Evolutionary conservation across 2,888 invertebrate species (phyloP), one percentile per base, ranked within the genome.

Genomic region (Hyppa rectilinea): DNA sequence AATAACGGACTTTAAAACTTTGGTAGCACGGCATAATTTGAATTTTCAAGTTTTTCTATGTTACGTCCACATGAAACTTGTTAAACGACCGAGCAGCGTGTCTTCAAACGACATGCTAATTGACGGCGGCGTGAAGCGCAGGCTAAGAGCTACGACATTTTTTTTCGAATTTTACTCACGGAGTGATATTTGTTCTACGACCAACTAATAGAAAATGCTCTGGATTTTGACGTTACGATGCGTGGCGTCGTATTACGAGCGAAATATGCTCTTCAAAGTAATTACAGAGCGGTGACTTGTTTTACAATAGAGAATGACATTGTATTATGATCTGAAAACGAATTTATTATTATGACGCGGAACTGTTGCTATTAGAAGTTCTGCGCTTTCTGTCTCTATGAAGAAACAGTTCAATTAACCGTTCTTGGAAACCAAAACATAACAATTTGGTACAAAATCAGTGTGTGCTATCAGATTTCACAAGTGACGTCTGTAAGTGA

Each of bases 61-160:
- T 86, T 92, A 85, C 78, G 86, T 81, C 88, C 78, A 86, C 88
- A 88, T 81, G 84, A 83, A 87, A 88, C 78, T 80, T 78, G 84
- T 84, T 80, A 83, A 83, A 87, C 71, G 87, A 87, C 85, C 89
- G 88, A 91, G 91, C 89, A 92, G 88, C 90, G 91, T 89, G 91
- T 94, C 95, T 95, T 93, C 93, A 94, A 94, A 94, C 92, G 92
- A 94, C 92, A 94, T 94, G 94, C 93, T 95, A 95, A 95, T 95
- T 95, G 95, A 95, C 92, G 91, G 86, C 88, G 89, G 91, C 89
- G 92, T 91, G 92, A 92, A 91, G 89, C 89, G 88, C 85, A 87
- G 87, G 87, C 90, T 91, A 89, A 90, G 91, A 90, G 88, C 85
- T 86, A 85, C 85, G 84, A 86, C 81, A 72, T 79, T 87, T 92